Base-by-base conservation (phyloP, 2,113 vertebrate genomes). In the Solea solea region DNA sequence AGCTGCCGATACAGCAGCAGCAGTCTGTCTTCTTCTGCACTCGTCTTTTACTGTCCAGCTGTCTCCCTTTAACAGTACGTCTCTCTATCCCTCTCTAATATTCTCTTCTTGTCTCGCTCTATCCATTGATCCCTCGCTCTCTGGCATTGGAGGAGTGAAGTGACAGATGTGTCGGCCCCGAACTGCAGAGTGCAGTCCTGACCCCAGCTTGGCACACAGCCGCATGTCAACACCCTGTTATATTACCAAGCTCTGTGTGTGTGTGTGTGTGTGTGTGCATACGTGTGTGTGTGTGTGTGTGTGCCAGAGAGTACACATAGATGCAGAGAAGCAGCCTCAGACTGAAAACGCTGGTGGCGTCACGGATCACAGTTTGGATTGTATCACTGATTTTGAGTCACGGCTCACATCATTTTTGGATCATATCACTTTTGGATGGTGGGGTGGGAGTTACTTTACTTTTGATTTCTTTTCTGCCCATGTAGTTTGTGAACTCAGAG, bases 161-260 rank as follows among this genome's bases (percentile, higher is more conserved):
- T 63, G 76, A 85, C 87, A 89, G 87, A 85, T 89, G 85, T 81
- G 71, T 53, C 60, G 68, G 72, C 11, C 51, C 55, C 78, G 76
- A 85, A 68, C 80, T 70, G 71, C 59, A 39, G 68, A 83, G 83
- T 74, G 72, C 69, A 72, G 76, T 74, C 73, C 69, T 74, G 68
- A 79, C 78, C 87, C 53, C 57, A 25, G 64, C 62, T 83, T 9
- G 51, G 59, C 72, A 64, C 69, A 69, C 64, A 74, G 72, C 58
- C 7, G 1, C 72, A 74, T 62, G 66, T 61, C 73, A 75, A 61
- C 69, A 67, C 75, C 27, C 66, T 2, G n/a, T 62, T 66, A 64
- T 59, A 64, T 82, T 74, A 71, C 25, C 56, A 58, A 75, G 46
- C 49, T 57, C 14, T 64, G 62, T 65, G 60, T 61, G 64, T 61